Percentiles rank a stretch among this genome's conserved stretches.
Evolutionary conservation across 2,888 invertebrate species (phyloP).

Genomic region (Platycheirus rosarum): DNA sequence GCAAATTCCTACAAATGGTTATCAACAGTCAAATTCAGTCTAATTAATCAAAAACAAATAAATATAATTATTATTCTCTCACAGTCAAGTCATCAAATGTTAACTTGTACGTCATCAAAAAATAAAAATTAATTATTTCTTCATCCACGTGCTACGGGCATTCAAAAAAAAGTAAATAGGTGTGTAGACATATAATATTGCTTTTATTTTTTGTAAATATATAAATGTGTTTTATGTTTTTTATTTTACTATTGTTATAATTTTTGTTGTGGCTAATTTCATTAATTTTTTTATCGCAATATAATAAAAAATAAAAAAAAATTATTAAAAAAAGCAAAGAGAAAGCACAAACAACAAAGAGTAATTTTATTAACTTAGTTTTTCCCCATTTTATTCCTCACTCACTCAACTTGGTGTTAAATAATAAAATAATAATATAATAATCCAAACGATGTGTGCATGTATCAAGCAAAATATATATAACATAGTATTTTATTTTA

Average conservation of each 20-base stretch:
- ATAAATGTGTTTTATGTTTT: constrained; percentile 24
- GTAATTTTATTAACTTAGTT: constrained; percentile 42
- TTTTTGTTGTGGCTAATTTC: constrained; percentile 41
- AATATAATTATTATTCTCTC: constrained; percentile 14
- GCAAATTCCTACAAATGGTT: constrained; percentile 53
- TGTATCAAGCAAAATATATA: constrained; percentile 36
- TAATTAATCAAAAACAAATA: constrained; percentile 8
- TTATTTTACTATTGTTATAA: constrained; percentile 22
- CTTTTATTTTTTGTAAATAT: constrained; percentile 35
- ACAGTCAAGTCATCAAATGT: constrained; percentile 37
- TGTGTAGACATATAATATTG: constrained; percentile 60
- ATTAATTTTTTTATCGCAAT: constrained; percentile 10
- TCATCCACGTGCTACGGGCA: constrained; percentile 62
- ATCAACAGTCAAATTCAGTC: constrained; percentile 65
- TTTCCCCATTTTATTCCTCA: constrained; percentile 14
- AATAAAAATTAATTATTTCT: constrained; percentile 33
- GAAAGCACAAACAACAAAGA: constrained; percentile 66
- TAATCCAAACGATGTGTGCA: constrained; percentile 43
- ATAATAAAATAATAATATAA: constrained; percentile 30
- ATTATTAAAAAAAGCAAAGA: constrained; percentile 27
- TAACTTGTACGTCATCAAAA: constrained; percentile 36
- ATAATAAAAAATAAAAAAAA: constrained; percentile 18
- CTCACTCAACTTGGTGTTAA: constrained; percentile 54
- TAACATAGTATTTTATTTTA: constrained; percentile 20
- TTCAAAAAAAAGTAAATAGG: constrained; percentile 64